These are phyloP conservation scores for Fragariocoptes setiger DNA, from an alignment of 1,140 invertebrate genomes.

Conservation along the genomic window DNA sequence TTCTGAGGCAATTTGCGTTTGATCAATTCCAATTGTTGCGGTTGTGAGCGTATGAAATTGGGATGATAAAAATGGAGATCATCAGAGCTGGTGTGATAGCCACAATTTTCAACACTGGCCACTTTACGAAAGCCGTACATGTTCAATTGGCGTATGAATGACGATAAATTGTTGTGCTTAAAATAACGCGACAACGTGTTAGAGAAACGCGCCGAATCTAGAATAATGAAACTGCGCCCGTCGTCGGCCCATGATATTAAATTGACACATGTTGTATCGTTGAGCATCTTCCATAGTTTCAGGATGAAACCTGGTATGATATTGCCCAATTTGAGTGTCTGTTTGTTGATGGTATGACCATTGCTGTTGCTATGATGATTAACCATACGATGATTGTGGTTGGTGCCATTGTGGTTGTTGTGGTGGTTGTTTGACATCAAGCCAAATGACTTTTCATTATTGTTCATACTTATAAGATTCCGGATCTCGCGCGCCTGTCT, in stretches of 20 bases:
- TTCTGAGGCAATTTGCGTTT: slow-evolving; percentile 39
- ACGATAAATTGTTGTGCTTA: slow-evolving; percentile 97
- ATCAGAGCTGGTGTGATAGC: too few species aligned
- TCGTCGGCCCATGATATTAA: slow-evolving; percentile 77
- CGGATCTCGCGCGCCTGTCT: too few species aligned
- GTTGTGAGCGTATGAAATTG: slow-evolving; percentile 53
- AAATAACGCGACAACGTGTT: slow-evolving; percentile 67
- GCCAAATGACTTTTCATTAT: too few species aligned
- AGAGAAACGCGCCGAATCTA: slow-evolving; percentile 69
- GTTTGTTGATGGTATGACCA: too few species aligned
- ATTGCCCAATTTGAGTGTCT: too few species aligned
- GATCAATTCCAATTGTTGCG: slow-evolving; percentile 53
- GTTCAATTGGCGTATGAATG: slow-evolving; percentile 85
- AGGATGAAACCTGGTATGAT: slow-evolving; percentile 62
- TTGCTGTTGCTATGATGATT: too few species aligned
- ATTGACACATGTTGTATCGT: slow-evolving; percentile 59
- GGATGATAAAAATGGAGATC: slow-evolving; percentile 84
- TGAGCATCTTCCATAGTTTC: slow-evolving; percentile 85
- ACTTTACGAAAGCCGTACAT: slow-evolving; percentile 77
- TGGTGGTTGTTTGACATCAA: too few species aligned
- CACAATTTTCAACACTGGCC: slow-evolving; percentile 53
- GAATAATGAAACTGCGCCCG: slow-evolving; percentile 72
- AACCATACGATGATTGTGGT: too few species aligned
- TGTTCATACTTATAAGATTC: too few species aligned
- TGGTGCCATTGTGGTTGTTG: too few species aligned